Evolutionary conservation across 2,113 vertebrate species (phyloP), one percentile per base, ranked within the genome.

Genomic region (Forbesichthys papilliferus): DNA sequence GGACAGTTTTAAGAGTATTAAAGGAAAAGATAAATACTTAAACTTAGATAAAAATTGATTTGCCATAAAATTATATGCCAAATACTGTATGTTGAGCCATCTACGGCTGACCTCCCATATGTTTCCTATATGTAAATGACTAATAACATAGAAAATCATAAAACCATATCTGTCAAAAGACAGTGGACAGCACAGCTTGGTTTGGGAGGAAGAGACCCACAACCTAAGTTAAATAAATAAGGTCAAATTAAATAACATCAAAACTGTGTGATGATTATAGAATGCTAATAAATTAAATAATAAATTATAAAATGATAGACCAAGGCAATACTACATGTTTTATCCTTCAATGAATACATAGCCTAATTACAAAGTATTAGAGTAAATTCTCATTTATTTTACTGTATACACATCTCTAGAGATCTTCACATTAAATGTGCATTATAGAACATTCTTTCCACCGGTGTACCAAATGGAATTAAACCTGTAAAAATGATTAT

Each of bases 151-250:
- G 4, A 42, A 42, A 42, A 42, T 42, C 36, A 42, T 0, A 42
- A 42, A 42, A 11, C 20, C 18, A 36, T 56, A 98, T 96, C 96
- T 97, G 96, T 96, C 96, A 97, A 81, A 98, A 98, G 68, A 99
- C 75, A 0, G 95, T 97, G 51, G 97, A 96, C 0, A 85, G 81
- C 83, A 98, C 64, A 0, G 96, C 98, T 91, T 98, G 96, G 86
- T 95, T 95, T 66, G 96, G 96, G 78, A 98, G 86, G n/a, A 99
- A 94, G 42, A 99, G 95, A 71, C 96, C 96, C 3, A 99, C 93
- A 12, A 99, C 95, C 96, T 98, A 67, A 64, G 77, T 59, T 42
- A 48, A 27, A 6, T 27, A 27, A 34, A 27, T 27, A 71, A 78
- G 62, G 77, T 59, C 42, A 48, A 27, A 6, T 27, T 52, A 33